These are phyloP conservation scores for Felis chaus DNA, from an alignment of 2,113 vertebrate genomes.

Conservation along the genomic window DNA sequence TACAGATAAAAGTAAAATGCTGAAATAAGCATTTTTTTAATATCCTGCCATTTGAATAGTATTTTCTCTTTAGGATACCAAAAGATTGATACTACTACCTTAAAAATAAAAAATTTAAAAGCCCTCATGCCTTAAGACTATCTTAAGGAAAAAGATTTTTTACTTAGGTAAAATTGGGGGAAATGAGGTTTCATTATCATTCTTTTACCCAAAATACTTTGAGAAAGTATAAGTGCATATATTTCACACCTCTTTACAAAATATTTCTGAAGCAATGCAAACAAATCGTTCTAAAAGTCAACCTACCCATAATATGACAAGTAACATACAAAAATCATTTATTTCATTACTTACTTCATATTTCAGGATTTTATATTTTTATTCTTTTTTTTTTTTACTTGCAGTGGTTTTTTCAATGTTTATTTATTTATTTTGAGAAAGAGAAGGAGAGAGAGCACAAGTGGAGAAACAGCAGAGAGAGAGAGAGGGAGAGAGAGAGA, in stretches of 20 bases:
- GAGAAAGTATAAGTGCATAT: not conserved
- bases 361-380: not conserved
- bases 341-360: not conserved
- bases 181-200: not conserved
- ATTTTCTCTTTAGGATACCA: slow-evolving; percentile 9
- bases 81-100: not conserved
- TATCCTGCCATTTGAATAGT: not conserved
- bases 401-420: not conserved
- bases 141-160: not conserved
- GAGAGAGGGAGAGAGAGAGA: not conserved
- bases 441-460: not conserved
- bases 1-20: slow-evolving; percentile 22
- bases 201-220: not conserved
- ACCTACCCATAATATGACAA: not conserved
- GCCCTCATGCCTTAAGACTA: not conserved
- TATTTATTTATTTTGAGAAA: not conserved
- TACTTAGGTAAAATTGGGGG: not conserved
- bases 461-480: not conserved
- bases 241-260: not conserved
- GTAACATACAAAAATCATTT: not conserved
- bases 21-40: slow-evolving; percentile 5
- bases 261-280: not conserved
- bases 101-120: slow-evolving; percentile 52
- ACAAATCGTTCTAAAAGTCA: slow-evolving; percentile 35
- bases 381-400: slow-evolving; percentile 25